These are phyloP conservation scores for Meandrusa payeni DNA, from an alignment of 2,888 invertebrate species.

Conservation along the genomic window DNA sequence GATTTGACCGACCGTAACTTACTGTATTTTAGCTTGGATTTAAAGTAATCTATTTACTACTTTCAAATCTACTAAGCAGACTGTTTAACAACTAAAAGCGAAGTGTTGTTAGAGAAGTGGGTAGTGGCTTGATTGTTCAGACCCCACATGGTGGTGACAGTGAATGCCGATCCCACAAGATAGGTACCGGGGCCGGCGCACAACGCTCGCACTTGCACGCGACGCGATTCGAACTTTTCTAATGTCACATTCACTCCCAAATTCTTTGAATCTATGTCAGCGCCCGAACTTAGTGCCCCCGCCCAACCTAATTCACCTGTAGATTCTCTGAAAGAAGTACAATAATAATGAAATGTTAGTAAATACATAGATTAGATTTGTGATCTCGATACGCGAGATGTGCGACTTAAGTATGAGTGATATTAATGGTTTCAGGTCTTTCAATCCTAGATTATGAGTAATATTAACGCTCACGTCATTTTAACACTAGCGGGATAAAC, in stretches of 20 bases:
- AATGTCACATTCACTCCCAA: slow-evolving; percentile 64
- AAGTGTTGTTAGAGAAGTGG: slow-evolving; percentile 52
- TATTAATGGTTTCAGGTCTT: too few relatives aligned
- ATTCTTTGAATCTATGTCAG: slow-evolving; percentile 55
- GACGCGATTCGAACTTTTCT: slow-evolving; percentile 71
- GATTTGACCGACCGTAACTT: too few relatives aligned
- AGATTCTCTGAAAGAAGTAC: slow-evolving; percentile 56
- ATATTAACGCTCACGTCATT: too few relatives aligned
- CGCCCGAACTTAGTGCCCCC: slow-evolving; percentile 63
- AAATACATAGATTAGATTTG: too few relatives aligned
- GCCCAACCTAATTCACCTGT: slow-evolving; percentile 66
- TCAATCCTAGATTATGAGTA: too few relatives aligned
- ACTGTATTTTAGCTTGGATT: too few relatives aligned
- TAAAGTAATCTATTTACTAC: too few relatives aligned
- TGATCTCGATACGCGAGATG: not conserved
- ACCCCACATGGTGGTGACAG: slow-evolving; percentile 44
- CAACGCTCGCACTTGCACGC: slow-evolving; percentile 81
- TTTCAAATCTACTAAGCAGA: slow-evolving; percentile 27
- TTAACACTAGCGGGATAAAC: too few relatives aligned
- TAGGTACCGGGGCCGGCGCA: slow-evolving; percentile 84
- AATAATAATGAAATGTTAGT: too few relatives aligned
- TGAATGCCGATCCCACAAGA: slow-evolving; percentile 83
- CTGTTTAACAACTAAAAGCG: slow-evolving; percentile 60
- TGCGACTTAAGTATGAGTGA: too few relatives aligned
- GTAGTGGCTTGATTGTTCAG: slow-evolving; percentile 39